Percentiles rank a stretch among this genome's conserved stretches.
phyloP scores from a whole-genome alignment of 2,113 vertebrate species.

The Pangasianodon hypophthalmus region DNA sequence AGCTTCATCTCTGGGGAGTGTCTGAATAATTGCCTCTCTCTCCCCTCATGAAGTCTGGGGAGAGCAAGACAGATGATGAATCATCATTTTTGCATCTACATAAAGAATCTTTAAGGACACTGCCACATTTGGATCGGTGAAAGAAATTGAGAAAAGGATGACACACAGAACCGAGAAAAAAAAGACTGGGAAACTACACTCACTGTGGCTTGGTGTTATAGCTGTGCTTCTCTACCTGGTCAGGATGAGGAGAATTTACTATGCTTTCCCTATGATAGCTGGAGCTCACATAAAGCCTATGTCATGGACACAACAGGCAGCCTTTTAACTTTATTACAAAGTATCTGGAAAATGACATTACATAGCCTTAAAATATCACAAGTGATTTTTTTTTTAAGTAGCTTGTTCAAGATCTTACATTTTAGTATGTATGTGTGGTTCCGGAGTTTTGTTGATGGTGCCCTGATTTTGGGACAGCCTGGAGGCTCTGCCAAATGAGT shows the following conservation, averaged over 20 bases:
- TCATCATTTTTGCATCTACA: not conserved
- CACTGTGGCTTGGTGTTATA: not conserved
- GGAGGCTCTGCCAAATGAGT: constrained; percentile 41
- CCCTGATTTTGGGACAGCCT: constrained; percentile 43
- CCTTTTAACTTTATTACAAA: not conserved
- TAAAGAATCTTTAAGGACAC: not conserved
- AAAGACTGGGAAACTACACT: constrained; percentile 23
- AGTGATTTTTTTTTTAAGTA: not conserved
- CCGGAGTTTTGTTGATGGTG: constrained; percentile 48
- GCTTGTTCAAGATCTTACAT: constrained; percentile 26
- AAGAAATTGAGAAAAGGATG: no score
- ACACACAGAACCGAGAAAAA: not conserved
- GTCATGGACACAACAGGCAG: not conserved
- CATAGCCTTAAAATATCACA: not conserved
- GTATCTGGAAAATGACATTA: not conserved
- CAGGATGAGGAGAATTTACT: constrained; percentile 48
- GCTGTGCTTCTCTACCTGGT: constrained; percentile 34
- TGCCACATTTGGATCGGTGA: not conserved
- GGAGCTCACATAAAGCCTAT: constrained; percentile 46
- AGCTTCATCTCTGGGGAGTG: not conserved
- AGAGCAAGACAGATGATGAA: not conserved
- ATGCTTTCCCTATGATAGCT: constrained; percentile 42
- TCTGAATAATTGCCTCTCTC: not conserved
- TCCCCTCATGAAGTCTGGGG: constrained; percentile 18
- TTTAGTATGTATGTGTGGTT: not conserved